A percentile compares a stretch with the other conserved stretches of the same genome.
Conservation (phyloP, 1,140 invertebrate genomes). For the Saccostrea cuccullata region DNA sequence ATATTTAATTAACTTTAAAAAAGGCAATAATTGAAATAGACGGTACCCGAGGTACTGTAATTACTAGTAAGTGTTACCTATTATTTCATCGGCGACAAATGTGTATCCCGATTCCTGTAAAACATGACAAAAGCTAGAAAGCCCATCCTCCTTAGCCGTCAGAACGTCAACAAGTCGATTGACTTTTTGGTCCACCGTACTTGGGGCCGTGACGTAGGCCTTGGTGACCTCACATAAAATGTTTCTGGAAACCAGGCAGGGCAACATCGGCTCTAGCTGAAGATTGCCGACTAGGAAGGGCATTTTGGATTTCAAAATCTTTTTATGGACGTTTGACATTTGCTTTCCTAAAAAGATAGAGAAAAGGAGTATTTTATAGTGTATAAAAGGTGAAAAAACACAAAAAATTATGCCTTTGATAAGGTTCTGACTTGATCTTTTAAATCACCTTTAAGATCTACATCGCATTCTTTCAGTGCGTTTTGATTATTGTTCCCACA, state of each 20-base stretch:
- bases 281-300: background rate
- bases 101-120: background rate
- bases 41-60: background rate
- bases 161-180: slow-evolving; percentile 18
- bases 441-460: slow-evolving; percentile 4
- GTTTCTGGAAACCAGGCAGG: background rate
- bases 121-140: background rate
- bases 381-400: background rate
- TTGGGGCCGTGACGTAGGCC: slow-evolving; percentile 21
- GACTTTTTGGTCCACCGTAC: background rate
- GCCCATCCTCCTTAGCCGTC: slow-evolving; percentile 18
- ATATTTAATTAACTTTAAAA: too few relatives aligned
- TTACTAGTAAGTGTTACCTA: background rate
- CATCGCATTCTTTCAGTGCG: slow-evolving; percentile 10
- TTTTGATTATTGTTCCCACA: slow-evolving; percentile 17
- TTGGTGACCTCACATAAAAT: background rate
- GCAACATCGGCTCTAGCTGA: background rate
- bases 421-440: background rate
- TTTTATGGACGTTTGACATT: slow-evolving; percentile 14
- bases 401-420: too few relatives aligned
- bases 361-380: background rate
- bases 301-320: background rate
- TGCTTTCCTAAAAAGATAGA: slow-evolving; percentile 9
- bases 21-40: background rate
- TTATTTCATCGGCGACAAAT: slow-evolving; percentile 28